phyloP scores from a whole-genome alignment of 2,113 vertebrate genomes.

The Scophthalmus maximus region DNA sequence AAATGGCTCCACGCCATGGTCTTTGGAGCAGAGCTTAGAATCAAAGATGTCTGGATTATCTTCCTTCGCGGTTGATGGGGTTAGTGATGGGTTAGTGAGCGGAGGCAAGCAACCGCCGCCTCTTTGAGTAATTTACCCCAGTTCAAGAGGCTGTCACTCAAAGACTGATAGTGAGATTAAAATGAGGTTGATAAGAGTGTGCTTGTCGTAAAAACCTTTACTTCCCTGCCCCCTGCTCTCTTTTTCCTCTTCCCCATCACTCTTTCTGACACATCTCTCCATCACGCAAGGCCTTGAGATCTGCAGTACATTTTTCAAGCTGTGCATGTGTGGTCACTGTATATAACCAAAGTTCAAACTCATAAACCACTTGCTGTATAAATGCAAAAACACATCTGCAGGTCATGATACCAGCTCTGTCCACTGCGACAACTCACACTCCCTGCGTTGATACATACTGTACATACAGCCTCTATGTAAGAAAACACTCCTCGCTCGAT shows the following conservation, averaged over 20 bases:
- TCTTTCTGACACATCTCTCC: slow-evolving; percentile 11
- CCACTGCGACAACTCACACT: neutral
- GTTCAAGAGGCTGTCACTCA: slow-evolving; percentile 63
- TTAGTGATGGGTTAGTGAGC: slow-evolving; percentile 43
- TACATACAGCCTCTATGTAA: neutral
- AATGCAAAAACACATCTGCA: slow-evolving; percentile 32
- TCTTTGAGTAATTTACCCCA: slow-evolving; percentile 63
- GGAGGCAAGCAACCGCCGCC: slow-evolving; percentile 30
- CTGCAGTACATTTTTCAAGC: slow-evolving; percentile 5
- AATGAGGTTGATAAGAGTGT: slow-evolving; percentile 41
- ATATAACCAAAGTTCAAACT: slow-evolving; percentile 11
- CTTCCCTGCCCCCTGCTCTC: slow-evolving; percentile 38
- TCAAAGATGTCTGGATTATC: slow-evolving; percentile 62
- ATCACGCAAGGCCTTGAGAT: slow-evolving; percentile 12
- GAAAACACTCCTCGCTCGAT: neutral
- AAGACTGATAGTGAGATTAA: slow-evolving; percentile 35
- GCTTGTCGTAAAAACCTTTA: slow-evolving; percentile 49
- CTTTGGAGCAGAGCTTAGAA: slow-evolving; percentile 48
- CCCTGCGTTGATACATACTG: neutral
- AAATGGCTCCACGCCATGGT: slow-evolving; percentile 24
- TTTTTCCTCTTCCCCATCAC: slow-evolving; percentile 36
- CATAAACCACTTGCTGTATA: slow-evolving; percentile 28
- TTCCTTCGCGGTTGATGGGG: slow-evolving; percentile 52
- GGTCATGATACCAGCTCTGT: slow-evolving; percentile 18
- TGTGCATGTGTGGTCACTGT: slow-evolving; percentile 15